Evolutionary conservation across 2,888 invertebrate genomes (phyloP).

Genomic region (Agonopterix arenella): DNA sequence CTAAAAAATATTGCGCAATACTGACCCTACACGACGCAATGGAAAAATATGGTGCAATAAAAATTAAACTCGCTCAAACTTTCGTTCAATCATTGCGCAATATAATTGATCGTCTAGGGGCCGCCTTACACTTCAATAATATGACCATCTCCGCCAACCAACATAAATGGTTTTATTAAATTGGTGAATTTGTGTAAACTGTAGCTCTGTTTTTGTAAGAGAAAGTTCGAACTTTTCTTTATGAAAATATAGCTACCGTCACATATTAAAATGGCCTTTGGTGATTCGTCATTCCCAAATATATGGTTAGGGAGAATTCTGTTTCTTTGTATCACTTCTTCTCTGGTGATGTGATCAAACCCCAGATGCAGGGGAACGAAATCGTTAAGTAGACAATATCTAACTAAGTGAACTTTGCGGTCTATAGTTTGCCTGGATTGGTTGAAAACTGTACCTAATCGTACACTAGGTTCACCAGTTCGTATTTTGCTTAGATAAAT

Average conservation of each 20-base stretch:
- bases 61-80: no score
- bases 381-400: constrained; percentile 4
- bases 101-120: no score
- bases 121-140: constrained; percentile 11
- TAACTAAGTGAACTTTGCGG: no score
- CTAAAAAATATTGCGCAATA: no score
- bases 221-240: constrained; percentile 1
- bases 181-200: constrained; percentile 12
- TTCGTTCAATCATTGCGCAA: no score
- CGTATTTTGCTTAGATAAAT: constrained; percentile 10
- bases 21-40: no score
- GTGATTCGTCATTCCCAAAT: constrained; percentile 3
- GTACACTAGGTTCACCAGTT: constrained; percentile 7
- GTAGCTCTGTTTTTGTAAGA: constrained; percentile 15
- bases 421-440: neutral
- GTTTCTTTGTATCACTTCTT: constrained; percentile 1
- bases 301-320: constrained; percentile 1
- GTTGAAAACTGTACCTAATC: constrained; percentile 2
- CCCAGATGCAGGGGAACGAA: constrained; percentile 8
- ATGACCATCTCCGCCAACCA: constrained; percentile 10
- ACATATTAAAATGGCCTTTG: constrained; percentile 9
- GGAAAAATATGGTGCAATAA: no score
- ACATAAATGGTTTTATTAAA: constrained; percentile 11
- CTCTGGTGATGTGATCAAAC: constrained; percentile 6
- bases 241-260: constrained; percentile 15